These are phyloP conservation scores for Drosophila rubida DNA, from an alignment of 2,888 invertebrate species.

Conservation along the genomic window DNA sequence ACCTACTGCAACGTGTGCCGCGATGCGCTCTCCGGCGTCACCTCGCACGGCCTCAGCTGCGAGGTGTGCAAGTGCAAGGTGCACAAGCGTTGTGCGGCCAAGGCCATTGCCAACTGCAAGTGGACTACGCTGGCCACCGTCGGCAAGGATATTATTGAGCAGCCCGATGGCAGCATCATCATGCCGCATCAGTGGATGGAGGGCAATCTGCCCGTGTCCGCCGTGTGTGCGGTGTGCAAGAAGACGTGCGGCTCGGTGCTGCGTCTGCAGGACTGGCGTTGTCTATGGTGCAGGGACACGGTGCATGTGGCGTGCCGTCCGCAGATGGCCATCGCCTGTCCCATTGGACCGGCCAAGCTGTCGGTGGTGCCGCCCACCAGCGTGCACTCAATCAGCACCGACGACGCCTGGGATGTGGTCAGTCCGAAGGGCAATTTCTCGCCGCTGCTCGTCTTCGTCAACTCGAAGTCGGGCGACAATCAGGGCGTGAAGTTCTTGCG, in stretches of 20 bases:
- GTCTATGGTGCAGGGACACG: conserved; percentile 97
- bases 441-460: conserved; percentile 98
- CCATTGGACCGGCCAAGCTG: conserved; percentile 94
- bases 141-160: conserved; percentile 97
- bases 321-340: conserved; percentile 91
- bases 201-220: conserved; percentile 97
- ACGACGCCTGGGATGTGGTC: conserved; percentile 96
- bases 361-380: conserved; percentile 98
- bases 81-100: conserved; percentile 96
- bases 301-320: conserved; percentile 97
- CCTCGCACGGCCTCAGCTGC: conserved; percentile 97
- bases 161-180: conserved; percentile 94
- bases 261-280: conserved; percentile 97
- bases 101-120: conserved; percentile 97
- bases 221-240: conserved; percentile 96
- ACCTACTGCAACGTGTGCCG: conserved; percentile 99
- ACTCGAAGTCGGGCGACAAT: conserved; percentile 99
- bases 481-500: conserved; percentile 98
- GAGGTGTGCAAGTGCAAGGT: conserved; percentile 99
- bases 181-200: conserved; percentile 99
- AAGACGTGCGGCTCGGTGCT: conserved; percentile 98
- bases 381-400: conserved; percentile 94
- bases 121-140: conserved; percentile 98
- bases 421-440: conserved; percentile 87
- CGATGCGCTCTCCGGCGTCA: conserved; percentile 96